Evolutionary conservation across 92 coral and sea anemone species (phyloP), one percentile per base, ranked within the genome.

Genomic region (Epizoanthus ramosus): DNA sequence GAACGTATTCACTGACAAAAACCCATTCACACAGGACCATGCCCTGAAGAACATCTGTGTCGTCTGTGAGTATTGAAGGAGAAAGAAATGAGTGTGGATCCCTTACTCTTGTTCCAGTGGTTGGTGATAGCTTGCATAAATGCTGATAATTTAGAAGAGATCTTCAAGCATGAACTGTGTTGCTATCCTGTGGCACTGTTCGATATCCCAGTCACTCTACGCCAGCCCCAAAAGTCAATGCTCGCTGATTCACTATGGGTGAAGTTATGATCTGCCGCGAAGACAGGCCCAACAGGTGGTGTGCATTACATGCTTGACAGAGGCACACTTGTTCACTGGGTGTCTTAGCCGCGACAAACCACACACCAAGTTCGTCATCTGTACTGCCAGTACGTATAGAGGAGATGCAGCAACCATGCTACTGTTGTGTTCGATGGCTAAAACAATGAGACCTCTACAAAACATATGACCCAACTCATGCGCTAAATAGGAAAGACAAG

Each of bases 231-330:
- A 25, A 74, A 87, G 59, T 35, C 79, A 39, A 67, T 54, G 5
- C 80, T 87, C 64, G 87, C 87, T 5, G 80, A 87, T 57, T 67
- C 87, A 28, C 7, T 87, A 8, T 87, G 90, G 90, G 64, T 83
- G n/a, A 66, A 31, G 45, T 25, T 74, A 6, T 25, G 58, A 28
- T 39, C 86, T 28, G 73, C 66, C 9, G 79, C 74, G 12, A 61
- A 67, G 79, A 33, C 90, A 56, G 79, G 57, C 35, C 80, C 84
- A 4, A 22, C 61, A 50, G 61, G 79, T 14, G 59, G 79, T 43
- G 41, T 81, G 63, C 85, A 66, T 67, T 86, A 37, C 43, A 85
- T 80, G n/a, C 74, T 80, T 14, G 53, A 80, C 66, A 77, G 59
- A 25, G 63, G 85, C 5, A 58, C 85, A 3, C 80, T 75, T 33